A percentile compares a stretch with the other conserved stretches of the same genome.
Evolutionary conservation across 2,888 invertebrate genomes (phyloP).

Genomic region (Osmoderma eremita): DNA sequence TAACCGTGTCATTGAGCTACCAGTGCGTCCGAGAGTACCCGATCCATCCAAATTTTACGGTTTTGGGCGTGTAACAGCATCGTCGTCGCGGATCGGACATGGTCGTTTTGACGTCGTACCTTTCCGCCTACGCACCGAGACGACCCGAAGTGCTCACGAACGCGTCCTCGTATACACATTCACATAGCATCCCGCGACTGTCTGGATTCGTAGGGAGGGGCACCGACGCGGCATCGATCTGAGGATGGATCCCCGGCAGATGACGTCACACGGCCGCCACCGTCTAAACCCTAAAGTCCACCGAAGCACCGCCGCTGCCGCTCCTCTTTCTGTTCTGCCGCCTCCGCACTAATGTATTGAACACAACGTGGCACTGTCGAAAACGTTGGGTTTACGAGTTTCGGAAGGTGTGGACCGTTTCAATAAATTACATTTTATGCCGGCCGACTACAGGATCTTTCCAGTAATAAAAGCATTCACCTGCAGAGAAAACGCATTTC

Average conservation of each 20-base stretch:
- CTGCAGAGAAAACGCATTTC: slow-evolving; percentile 6
- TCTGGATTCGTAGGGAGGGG: slow-evolving; percentile 53
- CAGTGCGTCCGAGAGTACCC: neutral
- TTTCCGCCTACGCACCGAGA: neutral
- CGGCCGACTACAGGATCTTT: neutral
- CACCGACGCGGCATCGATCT: slow-evolving; percentile 49
- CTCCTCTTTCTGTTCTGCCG: slow-evolving; percentile 11
- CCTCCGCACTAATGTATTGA: slow-evolving; percentile 26
- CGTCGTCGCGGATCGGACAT: neutral
- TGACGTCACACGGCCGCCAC: slow-evolving; percentile 60
- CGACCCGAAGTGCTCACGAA: slow-evolving; percentile 3
- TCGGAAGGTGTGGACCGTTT: neutral
- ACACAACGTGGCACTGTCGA: neutral
- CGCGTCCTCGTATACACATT: slow-evolving; percentile 10
- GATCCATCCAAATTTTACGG: neutral
- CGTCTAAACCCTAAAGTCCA: slow-evolving; percentile 55
- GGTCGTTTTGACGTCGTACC: neutral
- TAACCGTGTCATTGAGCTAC: slow-evolving; percentile 30
- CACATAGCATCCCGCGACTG: slow-evolving; percentile 43
- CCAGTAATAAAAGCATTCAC: slow-evolving; percentile 26
- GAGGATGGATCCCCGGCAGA: slow-evolving; percentile 52
- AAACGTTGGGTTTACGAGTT: slow-evolving; percentile 4
- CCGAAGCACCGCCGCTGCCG: slow-evolving; percentile 12
- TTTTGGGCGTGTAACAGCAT: neutral
- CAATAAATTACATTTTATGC: slow-evolving; percentile 34